These are phyloP conservation scores for Caerostris darwini DNA, from an alignment of 1,140 invertebrate genomes.

Conservation along the genomic window DNA sequence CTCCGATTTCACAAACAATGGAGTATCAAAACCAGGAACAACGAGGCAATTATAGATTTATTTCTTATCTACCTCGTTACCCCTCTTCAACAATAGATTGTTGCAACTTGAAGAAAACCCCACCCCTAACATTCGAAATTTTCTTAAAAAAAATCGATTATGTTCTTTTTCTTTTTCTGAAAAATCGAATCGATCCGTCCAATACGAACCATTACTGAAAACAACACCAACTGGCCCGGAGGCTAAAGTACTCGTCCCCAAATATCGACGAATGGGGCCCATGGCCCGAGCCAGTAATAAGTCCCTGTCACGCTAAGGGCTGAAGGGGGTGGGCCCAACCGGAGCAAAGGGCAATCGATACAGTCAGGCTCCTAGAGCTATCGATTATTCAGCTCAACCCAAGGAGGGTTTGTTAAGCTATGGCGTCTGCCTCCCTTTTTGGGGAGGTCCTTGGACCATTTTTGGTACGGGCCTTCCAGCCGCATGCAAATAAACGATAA, in stretches of 20 bases:
- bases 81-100: not conserved
- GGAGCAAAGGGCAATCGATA: constrained; percentile 76
- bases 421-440: constrained; percentile 64
- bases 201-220: constrained; percentile 19
- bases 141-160: not conserved
- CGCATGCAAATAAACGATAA: constrained; percentile 34
- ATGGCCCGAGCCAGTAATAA: constrained; percentile 50
- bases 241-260: constrained; percentile 30
- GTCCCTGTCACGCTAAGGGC: constrained; percentile 59
- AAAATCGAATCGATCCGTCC: constrained; percentile 11
- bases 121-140: not conserved
- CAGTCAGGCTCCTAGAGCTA: constrained; percentile 72
- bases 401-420: constrained; percentile 64
- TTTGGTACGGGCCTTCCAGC: constrained; percentile 10
- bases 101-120: not conserved
- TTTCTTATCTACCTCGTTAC: not conserved
- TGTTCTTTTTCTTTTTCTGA: not conserved
- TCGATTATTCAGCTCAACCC: constrained; percentile 61
- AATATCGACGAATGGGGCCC: constrained; percentile 55
- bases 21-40: too few relatives aligned
- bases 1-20: too few relatives aligned
- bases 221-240: constrained; percentile 15
- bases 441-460: constrained; percentile 35
- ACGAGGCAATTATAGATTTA: not conserved
- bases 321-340: constrained; percentile 36